Base-by-base conservation (phyloP, 2,797 vertebrate genomes). In the Momotus momota region DNA sequence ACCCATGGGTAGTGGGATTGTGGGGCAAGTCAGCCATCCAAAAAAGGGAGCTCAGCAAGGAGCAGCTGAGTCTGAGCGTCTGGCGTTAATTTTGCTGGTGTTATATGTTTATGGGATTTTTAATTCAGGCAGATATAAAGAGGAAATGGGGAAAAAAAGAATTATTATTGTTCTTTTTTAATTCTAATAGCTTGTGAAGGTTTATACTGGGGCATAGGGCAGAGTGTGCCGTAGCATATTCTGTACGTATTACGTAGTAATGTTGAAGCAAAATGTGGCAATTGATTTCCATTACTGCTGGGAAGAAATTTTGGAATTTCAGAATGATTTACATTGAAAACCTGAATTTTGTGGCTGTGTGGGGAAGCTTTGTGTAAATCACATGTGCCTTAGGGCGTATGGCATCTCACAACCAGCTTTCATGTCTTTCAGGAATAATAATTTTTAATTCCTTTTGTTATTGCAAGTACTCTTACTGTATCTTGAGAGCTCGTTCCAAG, bases 331-430 rank as follows among this genome's bases (percentile, higher is more conserved):
- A 14, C 1, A 2, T 6, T 49, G 7, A 31, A 69, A 49, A 54
- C 14, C 5, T 81, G 31, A 81, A 13, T 61, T 88, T 46, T 48
- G 31, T 52, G 62, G 7, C 16, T 70, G 17, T 26, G 5, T 29
- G 29, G 61, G 29, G 61, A 73, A n/a, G 11, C 14, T 77, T 55
- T 29, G 13, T 38, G 9, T 49, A 45, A 69, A 48, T 60, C 1
- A 0, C 25, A 4, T 2, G 27, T 33, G 6, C 45, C 43, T 61
- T 31, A 12, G 8, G 69, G 13, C 4, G 1, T 46, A 12, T 31
- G 33, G 14, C 18, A 9, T 57, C 18, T 51, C 12, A 5, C 38
- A 61, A 25, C 16, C 0, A 2, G 11, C 52, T 79, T 54, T 71
- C 10, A 3, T 7, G 2, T 25, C 35, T 80, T 57, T 52, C 25